Conservation (phyloP, 2,888 invertebrate species). For the Watsonalla cultraria region DNA sequence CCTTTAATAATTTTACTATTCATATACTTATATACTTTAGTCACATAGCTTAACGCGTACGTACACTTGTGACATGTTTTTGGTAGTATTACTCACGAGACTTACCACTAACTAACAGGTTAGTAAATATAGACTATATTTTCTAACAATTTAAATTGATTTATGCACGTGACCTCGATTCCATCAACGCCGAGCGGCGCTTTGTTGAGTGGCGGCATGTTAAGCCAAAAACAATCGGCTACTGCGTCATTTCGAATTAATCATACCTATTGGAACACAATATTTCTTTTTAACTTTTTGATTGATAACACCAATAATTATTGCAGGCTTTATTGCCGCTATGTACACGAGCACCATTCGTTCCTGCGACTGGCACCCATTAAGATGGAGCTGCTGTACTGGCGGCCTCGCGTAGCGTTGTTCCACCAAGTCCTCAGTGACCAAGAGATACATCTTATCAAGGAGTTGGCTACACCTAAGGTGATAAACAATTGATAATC, state of each 20-base stretch:
- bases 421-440: conserved; percentile 94
- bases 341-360: conserved; percentile 83
- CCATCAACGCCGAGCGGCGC: too few species aligned
- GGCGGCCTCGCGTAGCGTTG: conserved; percentile 89
- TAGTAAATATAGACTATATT: too few species aligned
- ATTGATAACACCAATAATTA: background rate
- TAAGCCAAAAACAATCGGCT: too few species aligned
- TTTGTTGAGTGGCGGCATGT: too few species aligned
- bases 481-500: conserved; percentile 64
- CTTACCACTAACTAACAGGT: too few species aligned
- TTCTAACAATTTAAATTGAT: too few species aligned
- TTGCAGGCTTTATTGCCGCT: conserved; percentile 84
- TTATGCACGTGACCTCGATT: too few species aligned
- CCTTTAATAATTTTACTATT: background rate
- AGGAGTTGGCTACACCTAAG: conserved; percentile 91
- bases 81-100: too few species aligned
- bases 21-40: background rate
- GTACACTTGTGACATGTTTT: conserved; percentile 12
- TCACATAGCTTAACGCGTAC: conserved; percentile 16
- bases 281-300: background rate
- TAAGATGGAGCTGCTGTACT: conserved; percentile 89
- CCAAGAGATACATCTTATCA: conserved; percentile 90
- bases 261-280: conserved; percentile 35
- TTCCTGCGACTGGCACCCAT: conserved; percentile 88
- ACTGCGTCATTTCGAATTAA: too few species aligned